Evolutionary conservation across 1,140 invertebrate species (phyloP), one percentile per base, ranked within the genome.

Genomic region (Dinothrombium tinctorium): DNA sequence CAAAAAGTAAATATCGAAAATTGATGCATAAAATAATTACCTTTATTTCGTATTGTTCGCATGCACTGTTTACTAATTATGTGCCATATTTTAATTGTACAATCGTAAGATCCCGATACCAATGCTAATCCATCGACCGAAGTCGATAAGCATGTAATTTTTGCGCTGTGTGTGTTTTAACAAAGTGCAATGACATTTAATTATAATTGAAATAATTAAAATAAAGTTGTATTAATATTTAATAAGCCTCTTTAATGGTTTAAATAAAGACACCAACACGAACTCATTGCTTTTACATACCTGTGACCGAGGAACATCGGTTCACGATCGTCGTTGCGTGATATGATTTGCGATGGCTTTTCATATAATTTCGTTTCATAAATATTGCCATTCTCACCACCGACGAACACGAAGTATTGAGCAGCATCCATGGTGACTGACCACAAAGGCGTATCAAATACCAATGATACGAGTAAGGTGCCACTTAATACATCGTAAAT

Each of bases 1-100:
- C 24, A 12, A 35, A 36, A 17, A 35, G 17, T 41, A 9, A 33
- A 8, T 11, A 32, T 9, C 8, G 6, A 31, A 9, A n/a, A n/a
- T n/a, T n/a, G n/a, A n/a, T n/a, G n/a, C n/a, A 4, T 11, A 12
- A 29, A 19, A 15, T 8, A 26, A 17, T 20, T 50, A 58, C 57
- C 57, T 56, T 74, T 77, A 47, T 76, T 72, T 17, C 59, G 56
- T 20, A 86, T 60, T 9, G 64, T 71, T 45, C 69, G 66, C 9
- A 76, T 56, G 37, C 74, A 68, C 50, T 81, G 74, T 32, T 65
- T 58, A 53, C 74, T 81, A 23, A 53, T 52, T 25, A 82, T 69
- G 48, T 86, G 70, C 80, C 81, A 87, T 19, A 83, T 50, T 47
- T 72, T 68, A 1, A 83, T 69, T 42, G 61, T 66, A 20, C 66